Evolutionary conservation across 2,113 vertebrate species (phyloP).

Genomic region (Phocoena sinus): DNA sequence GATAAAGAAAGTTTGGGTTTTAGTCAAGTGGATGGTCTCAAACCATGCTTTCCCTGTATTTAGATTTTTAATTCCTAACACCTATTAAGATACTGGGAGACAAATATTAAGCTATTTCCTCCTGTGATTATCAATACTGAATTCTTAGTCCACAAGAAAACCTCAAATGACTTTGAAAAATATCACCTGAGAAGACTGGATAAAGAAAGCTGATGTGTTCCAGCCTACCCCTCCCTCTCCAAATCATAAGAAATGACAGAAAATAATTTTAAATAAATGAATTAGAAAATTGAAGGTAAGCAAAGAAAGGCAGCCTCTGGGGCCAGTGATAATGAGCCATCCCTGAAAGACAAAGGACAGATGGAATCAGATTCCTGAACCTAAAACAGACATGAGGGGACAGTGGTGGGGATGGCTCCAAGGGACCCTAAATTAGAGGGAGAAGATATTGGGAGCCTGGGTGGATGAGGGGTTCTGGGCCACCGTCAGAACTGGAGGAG

Average conservation of each 20-base stretch:
- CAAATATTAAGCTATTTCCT: neutral
- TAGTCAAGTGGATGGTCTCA: neutral
- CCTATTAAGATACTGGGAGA: neutral
- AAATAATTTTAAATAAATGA: neutral
- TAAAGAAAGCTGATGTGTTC: neutral
- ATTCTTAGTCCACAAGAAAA: slow-evolving; percentile 5
- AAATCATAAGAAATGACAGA: neutral
- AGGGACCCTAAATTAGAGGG: neutral
- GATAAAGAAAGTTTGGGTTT: neutral
- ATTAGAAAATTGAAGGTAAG: neutral
- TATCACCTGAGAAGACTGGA: neutral
- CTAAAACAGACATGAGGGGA: neutral
- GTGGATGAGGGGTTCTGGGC: neutral
- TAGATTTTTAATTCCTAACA: neutral
- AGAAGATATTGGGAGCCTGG: neutral
- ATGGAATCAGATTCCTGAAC: neutral
- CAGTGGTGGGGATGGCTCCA: neutral
- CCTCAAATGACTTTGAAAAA: neutral
- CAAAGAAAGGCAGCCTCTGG: neutral
- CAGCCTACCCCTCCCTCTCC: neutral
- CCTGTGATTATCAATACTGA: neutral
- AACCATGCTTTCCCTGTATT: neutral
- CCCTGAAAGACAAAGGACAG: neutral
- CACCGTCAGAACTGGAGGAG: neutral
- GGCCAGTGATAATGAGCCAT: neutral